phyloP scores from a whole-genome alignment of 2,113 vertebrate genomes.

The Catagonus wagneri region DNA sequence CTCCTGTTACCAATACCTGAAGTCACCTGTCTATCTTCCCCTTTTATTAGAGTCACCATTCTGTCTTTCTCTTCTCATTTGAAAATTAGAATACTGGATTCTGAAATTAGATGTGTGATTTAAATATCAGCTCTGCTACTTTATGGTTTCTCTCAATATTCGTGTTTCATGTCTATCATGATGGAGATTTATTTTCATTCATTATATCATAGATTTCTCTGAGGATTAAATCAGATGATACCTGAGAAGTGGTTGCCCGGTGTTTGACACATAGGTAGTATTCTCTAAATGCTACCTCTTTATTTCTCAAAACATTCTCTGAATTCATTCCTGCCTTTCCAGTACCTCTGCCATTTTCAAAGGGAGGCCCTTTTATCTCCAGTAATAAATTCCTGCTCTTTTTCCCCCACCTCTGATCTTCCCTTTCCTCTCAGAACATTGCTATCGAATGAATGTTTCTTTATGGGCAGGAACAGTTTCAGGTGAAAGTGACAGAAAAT shows the following conservation, averaged over 20 bases:
- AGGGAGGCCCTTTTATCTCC: background rate
- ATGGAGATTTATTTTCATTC: background rate
- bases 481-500: background rate
- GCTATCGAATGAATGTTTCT: background rate
- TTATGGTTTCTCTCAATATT: background rate
- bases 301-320: background rate
- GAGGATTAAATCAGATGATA: background rate
- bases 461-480: background rate
- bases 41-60: background rate
- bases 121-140: background rate
- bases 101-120: background rate
- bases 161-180: background rate
- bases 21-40: background rate
- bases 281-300: background rate
- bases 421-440: background rate
- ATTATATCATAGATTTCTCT: background rate
- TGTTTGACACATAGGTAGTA: background rate
- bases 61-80: background rate
- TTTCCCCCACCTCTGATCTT: background rate
- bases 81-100: background rate
- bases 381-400: background rate
- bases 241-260: background rate
- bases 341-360: background rate
- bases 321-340: background rate
- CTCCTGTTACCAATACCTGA: background rate